Evolutionary conservation across 2,888 invertebrate species (phyloP), one percentile per base, ranked within the genome.

Genomic region (Pecten maximus): DNA sequence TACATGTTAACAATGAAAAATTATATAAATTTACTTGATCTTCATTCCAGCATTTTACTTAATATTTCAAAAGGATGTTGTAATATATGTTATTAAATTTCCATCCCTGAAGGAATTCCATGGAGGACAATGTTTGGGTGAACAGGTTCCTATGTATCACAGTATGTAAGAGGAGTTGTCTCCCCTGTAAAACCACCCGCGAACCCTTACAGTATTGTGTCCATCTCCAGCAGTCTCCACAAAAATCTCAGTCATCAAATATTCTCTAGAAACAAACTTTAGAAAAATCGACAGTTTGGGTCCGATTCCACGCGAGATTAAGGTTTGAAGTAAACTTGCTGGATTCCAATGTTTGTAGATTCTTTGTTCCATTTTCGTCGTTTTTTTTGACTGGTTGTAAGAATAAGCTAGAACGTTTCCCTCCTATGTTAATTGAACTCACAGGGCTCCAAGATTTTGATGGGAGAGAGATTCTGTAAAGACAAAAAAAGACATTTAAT

Each of bases 371-470:
- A 35, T 28, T 10, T 3, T 23, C 23, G 54, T 54, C 54, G 23
- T 54, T 74, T 8, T 35, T 23, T 28, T 28, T 74, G 74, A 74
- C 3, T 35, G 74, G 35, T 35, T 28, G 74, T 35, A 35, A 35
- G 74, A 28, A 35, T 74, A 44, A 10, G 12, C 44, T 44, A 44
- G 44, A 10, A 6, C 12, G 74, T 28, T 74, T 0, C 35, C 10
- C 3, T 1, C 23, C 23, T 19, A 35, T 54, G 50, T 54, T 44
- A 89, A 54, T n/a, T 40, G 23, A 87, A 40, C 44, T 94, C 93
- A 94, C 40, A 95, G 93, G 28, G 94, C 94, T 88, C 95, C 95
- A 39, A 95, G 91, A 89, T 94, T 92, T 40, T 93, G 92, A 19
- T 92, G 90, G 60, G 95, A 95, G 88, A 92, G 89, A 12, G 94